Evolutionary conservation across 2,113 vertebrate genomes (phyloP).

Genomic region (Accipiter cooperii): DNA sequence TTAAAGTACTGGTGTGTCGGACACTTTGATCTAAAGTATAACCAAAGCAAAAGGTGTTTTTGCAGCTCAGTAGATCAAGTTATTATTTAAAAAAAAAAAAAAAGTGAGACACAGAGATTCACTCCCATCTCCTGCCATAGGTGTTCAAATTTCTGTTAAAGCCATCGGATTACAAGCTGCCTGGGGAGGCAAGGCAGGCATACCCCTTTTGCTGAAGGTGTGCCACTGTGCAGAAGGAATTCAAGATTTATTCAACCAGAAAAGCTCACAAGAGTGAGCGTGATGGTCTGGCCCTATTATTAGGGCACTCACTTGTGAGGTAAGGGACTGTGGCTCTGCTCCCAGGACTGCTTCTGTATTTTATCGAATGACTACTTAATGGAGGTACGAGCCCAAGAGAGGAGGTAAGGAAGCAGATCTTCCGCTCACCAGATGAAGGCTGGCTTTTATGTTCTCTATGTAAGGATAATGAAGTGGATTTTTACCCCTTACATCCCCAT

Average conservation of each 20-base stretch:
- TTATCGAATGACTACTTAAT: slow-evolving; percentile 39
- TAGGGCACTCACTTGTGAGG: not conserved
- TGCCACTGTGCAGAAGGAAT: not conserved
- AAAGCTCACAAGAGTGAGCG: not conserved
- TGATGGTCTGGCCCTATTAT: not conserved
- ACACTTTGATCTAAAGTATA: not conserved
- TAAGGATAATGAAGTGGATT: slow-evolving; percentile 5
- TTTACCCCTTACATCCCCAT: not conserved
- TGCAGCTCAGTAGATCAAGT: not conserved
- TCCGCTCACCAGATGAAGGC: not conserved
- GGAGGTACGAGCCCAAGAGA: slow-evolving; percentile 4
- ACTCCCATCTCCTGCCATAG: not conserved
- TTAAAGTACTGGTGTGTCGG: not conserved
- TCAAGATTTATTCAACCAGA: not conserved
- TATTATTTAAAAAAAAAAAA: no score
- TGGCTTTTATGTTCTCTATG: not conserved
- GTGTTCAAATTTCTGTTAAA: not conserved
- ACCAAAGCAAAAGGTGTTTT: not conserved
- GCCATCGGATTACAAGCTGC: not conserved
- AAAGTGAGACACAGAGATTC: not conserved
- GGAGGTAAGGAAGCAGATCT: slow-evolving; percentile 11
- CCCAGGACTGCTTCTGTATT: not conserved
- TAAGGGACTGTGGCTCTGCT: not conserved
- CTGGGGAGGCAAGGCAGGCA: not conserved
- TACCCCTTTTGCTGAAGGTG: not conserved